Percentiles rank a stretch among this genome's conserved stretches.
Evolutionary conservation across 2,113 vertebrate species (phyloP).

Genomic region (Siniperca knerii): DNA sequence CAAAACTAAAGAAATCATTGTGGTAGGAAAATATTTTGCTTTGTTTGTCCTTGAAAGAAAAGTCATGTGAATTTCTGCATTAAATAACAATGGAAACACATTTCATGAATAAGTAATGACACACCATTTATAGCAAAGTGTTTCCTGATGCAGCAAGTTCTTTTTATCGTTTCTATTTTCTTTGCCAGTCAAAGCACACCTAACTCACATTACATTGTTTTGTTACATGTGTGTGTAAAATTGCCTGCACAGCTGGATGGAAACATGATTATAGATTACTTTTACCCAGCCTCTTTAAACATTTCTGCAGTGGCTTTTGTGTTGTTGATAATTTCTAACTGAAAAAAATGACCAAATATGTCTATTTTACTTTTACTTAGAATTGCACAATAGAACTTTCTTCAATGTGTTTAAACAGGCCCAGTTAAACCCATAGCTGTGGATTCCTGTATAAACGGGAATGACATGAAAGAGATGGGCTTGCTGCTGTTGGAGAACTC

Average conservation of each 20-base stretch:
- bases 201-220: conserved; percentile 54
- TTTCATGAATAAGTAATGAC: conserved; percentile 59
- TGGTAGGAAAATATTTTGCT: conserved; percentile 43
- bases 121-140: conserved; percentile 53
- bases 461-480: conserved; percentile 64
- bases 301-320: conserved; percentile 24
- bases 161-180: conserved; percentile 25
- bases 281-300: conserved; percentile 34
- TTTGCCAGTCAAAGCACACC: conserved; percentile 53
- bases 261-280: conserved; percentile 48
- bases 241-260: conserved; percentile 35
- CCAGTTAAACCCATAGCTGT: conserved; percentile 34
- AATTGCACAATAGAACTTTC: conserved; percentile 42
- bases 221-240: conserved; percentile 49
- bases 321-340: conserved; percentile 35
- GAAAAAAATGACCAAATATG: conserved; percentile 35
- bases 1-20: conserved; percentile 42
- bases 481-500: conserved; percentile 67
- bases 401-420: conserved; percentile 40
- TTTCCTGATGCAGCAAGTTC: conserved; percentile 48
- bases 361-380: conserved; percentile 42
- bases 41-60: conserved; percentile 55
- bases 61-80: conserved; percentile 37
- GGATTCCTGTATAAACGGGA: conserved; percentile 60
- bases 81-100: conserved; percentile 56